These are phyloP conservation scores for Papilio aristodemus DNA, from an alignment of 1,140 invertebrate genomes.

Conservation along the genomic window DNA sequence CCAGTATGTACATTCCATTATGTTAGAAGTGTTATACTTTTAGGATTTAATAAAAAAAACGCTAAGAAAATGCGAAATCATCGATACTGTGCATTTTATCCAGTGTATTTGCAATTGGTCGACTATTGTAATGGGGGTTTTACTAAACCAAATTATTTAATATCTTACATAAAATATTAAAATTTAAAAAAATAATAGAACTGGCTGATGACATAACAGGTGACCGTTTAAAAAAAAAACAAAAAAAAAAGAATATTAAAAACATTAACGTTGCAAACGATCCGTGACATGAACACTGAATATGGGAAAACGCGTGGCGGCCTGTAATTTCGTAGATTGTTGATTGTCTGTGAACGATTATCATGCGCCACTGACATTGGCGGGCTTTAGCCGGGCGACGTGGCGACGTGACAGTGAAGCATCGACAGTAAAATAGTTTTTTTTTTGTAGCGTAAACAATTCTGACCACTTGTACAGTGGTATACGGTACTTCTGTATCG, in stretches of 20 bases:
- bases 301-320: slow-evolving; percentile 40
- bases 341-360: slow-evolving; percentile 36
- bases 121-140: too few relatives aligned
- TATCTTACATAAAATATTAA: too few relatives aligned
- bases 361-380: slow-evolving; percentile 40
- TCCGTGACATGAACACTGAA: slow-evolving; percentile 33
- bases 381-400: not conserved
- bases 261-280: slow-evolving; percentile 34
- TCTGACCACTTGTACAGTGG: too few relatives aligned
- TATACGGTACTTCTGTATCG: too few relatives aligned
- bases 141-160: too few relatives aligned
- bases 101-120: too few relatives aligned
- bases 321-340: slow-evolving; percentile 46
- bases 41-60: too few relatives aligned
- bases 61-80: too few relatives aligned
- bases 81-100: too few relatives aligned
- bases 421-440: slow-evolving; percentile 4
- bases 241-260: slow-evolving; percentile 20
- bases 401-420: not conserved
- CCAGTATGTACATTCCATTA: too few relatives aligned
- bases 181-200: too few relatives aligned
- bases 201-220: not conserved
- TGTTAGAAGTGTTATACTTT: too few relatives aligned
- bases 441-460: not conserved
- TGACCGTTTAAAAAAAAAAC: not conserved